A percentile compares a stretch with the other conserved stretches of the same genome.
Conservation (phyloP, 2,888 invertebrate genomes). For the Laspeyria flexula region DNA sequence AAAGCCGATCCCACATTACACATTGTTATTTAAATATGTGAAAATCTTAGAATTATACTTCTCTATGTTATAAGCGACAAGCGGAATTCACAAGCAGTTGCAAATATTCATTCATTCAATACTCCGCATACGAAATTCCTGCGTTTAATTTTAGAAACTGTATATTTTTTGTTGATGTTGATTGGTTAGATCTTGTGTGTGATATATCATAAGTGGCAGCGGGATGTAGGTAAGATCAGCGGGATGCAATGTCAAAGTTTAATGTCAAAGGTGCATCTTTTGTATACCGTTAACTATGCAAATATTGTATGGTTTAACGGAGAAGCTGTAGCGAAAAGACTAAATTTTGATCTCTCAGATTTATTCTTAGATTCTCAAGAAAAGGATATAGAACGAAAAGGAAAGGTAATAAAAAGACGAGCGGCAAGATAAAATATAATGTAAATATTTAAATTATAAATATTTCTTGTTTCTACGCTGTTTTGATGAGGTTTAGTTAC, state of each 20-base stretch:
- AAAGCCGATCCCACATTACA: conserved; percentile 1
- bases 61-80: neutral
- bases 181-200: neutral
- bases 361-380: too few relatives aligned
- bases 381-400: too few relatives aligned
- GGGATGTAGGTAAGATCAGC: neutral
- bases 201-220: conserved; percentile 18
- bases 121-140: conserved; percentile 14
- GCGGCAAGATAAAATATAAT: too few relatives aligned
- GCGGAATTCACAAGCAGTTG: neutral
- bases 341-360: too few relatives aligned
- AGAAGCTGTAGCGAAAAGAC: neutral
- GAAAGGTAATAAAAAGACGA: too few relatives aligned
- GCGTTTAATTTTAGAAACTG: conserved; percentile 15
- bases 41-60: neutral
- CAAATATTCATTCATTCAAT: neutral
- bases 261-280: conserved; percentile 43
- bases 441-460: too few relatives aligned
- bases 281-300: conserved; percentile 38
- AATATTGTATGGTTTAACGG: conserved; percentile 15
- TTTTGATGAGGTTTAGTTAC: too few relatives aligned
- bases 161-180: conserved; percentile 23
- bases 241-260: conserved; percentile 26
- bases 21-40: conserved; percentile 5
- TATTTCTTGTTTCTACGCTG: too few relatives aligned